A percentile compares a stretch with the other conserved stretches of the same genome.
These are phyloP conservation scores for Brachionus manjavacas DNA, from an alignment of 1,140 invertebrate genomes.

Conservation along the genomic window DNA sequence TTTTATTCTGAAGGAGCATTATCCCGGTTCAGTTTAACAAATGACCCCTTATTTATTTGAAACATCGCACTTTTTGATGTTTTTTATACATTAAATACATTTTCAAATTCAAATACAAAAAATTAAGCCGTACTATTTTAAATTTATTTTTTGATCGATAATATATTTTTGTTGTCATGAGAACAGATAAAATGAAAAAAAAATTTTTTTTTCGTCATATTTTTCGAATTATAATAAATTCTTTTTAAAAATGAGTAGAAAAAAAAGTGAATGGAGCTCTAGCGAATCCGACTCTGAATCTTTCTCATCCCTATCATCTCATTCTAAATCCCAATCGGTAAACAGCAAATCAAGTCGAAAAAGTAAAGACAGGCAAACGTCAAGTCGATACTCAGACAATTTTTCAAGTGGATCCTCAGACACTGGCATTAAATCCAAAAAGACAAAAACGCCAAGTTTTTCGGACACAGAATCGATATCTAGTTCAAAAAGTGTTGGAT, in stretches of 20 bases:
- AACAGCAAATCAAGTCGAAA: neutral
- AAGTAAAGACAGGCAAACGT: neutral
- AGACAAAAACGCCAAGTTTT: neutral
- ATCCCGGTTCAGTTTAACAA: too few relatives aligned
- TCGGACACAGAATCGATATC: neutral
- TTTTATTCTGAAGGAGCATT: too few relatives aligned
- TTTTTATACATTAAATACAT: too few relatives aligned
- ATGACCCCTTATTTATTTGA: too few relatives aligned
- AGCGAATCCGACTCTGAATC: neutral
- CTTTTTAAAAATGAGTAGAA: neutral
- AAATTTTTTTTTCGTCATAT: neutral
- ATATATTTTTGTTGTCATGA: neutral
- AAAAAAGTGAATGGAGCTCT: neutral
- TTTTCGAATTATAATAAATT: neutral
- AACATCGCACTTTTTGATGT: too few relatives aligned
- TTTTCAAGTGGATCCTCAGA: neutral
- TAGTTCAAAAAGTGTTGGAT: neutral
- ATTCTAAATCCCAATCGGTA: neutral
- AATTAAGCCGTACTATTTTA: too few relatives aligned
- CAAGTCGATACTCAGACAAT: neutral
- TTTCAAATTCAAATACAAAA: too few relatives aligned
- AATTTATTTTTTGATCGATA: too few relatives aligned
- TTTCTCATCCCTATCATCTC: neutral
- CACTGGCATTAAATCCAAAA: neutral
- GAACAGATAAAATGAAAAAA: neutral